Evolutionary conservation across 2,888 invertebrate species (phyloP).

Genomic region (Eupeodes luniger): DNA sequence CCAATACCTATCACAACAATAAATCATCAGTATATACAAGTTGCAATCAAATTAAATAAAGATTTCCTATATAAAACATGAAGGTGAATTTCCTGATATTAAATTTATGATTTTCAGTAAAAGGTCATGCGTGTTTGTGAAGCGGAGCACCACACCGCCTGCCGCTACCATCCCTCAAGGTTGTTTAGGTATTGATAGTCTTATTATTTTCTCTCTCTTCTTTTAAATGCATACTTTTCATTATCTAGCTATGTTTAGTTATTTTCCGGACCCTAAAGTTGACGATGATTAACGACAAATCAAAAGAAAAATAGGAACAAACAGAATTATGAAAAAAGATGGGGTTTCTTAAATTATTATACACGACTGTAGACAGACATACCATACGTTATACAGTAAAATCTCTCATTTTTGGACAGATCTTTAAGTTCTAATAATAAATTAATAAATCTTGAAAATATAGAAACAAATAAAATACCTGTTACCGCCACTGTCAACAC

Average conservation of each 20-base stretch:
- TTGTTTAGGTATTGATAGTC: neutral
- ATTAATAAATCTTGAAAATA: too few relatives aligned
- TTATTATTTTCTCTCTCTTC: slow-evolving; percentile 13
- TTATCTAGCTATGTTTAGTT: neutral
- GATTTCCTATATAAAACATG: neutral
- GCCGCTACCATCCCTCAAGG: too few relatives aligned
- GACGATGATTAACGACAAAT: slow-evolving; percentile 68
- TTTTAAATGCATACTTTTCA: neutral
- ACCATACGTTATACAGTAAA: slow-evolving; percentile 10
- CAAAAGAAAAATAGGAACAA: slow-evolving; percentile 8
- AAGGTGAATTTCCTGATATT: slow-evolving; percentile 40
- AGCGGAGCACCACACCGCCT: neutral
- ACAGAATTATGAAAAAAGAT: neutral
- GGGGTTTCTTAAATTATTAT: neutral
- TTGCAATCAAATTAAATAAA: neutral
- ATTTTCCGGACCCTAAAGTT: slow-evolving; percentile 50
- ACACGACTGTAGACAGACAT: neutral
- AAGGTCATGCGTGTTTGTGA: slow-evolving; percentile 56
- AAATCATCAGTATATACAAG: neutral
- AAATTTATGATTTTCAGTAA: slow-evolving; percentile 67
- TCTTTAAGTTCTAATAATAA: too few relatives aligned
- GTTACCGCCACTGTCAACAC: too few relatives aligned
- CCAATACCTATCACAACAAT: slow-evolving; percentile 1
- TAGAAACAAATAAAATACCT: too few relatives aligned
- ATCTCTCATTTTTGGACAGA: neutral